Evolutionary conservation across 1,140 invertebrate species (phyloP).

Genomic region (Cryptotermes secundus): DNA sequence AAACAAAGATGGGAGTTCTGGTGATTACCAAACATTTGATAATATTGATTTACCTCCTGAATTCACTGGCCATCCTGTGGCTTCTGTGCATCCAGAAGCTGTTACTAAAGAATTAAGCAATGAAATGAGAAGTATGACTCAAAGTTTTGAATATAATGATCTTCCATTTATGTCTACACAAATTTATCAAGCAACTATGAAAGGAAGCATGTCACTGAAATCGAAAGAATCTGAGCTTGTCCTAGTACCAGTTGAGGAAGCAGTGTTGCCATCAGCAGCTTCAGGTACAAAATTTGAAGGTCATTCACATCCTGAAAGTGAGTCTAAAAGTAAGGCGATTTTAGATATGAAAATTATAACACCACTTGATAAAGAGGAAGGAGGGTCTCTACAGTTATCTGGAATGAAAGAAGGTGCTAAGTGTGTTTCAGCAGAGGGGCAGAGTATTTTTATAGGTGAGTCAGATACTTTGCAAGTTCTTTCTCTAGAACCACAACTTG

Average conservation of each 20-base stretch:
- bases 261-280: too few species aligned
- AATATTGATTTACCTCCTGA: slow-evolving; percentile 31
- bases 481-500: too few species aligned
- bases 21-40: slow-evolving; percentile 33
- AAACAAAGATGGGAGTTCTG: slow-evolving; percentile 24
- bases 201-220: neutral
- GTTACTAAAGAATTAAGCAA: slow-evolving; percentile 41
- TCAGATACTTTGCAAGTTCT: too few species aligned
- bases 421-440: neutral
- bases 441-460: too few species aligned
- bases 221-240: neutral
- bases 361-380: neutral
- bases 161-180: neutral
- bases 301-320: neutral
- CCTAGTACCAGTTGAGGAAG: too few species aligned
- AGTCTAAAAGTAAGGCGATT: neutral
- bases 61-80: slow-evolving; percentile 41
- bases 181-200: neutral
- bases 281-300: neutral
- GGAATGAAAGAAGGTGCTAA: neutral
- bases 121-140: neutral
- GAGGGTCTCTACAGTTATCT: neutral
- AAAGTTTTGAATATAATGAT: neutral
- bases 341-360: neutral
- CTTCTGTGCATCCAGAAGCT: slow-evolving; percentile 34